These are phyloP conservation scores for Brachionus plicatilis DNA, from an alignment of 1,140 invertebrate species.

Conservation along the genomic window DNA sequence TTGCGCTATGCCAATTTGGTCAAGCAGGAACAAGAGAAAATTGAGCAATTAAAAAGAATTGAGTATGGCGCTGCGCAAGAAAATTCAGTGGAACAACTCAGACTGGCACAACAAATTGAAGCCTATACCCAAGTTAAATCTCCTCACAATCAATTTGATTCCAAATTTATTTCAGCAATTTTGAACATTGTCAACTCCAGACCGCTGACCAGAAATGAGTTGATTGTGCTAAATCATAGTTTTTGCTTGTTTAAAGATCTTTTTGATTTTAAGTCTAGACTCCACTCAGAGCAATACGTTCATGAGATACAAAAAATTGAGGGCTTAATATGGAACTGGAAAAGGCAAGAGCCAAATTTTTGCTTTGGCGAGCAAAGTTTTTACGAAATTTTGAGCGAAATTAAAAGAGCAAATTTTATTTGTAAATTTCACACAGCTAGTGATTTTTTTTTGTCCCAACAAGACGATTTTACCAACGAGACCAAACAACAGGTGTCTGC, in stretches of 20 bases:
- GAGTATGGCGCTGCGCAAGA: not conserved
- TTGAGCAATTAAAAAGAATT: not conserved
- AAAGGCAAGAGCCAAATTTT: not conserved
- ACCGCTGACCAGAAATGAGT: not conserved
- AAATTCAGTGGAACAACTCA: not conserved
- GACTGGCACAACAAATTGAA: not conserved
- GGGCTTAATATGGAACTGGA: not conserved
- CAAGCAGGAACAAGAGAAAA: not conserved
- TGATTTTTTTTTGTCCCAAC: not conserved
- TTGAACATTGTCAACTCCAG: not conserved
- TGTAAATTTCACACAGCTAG: not conserved
- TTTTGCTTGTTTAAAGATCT: not conserved
- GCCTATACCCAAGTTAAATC: not conserved
- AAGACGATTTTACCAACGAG: not conserved
- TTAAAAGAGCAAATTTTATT: not conserved
- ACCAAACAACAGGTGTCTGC: not conserved
- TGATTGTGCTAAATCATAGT: not conserved
- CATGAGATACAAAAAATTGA: not conserved
- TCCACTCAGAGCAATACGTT: not conserved
- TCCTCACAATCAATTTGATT: not conserved
- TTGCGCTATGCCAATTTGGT: constrained; percentile 42
- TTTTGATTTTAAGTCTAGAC: not conserved
- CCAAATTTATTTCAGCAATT: not conserved
- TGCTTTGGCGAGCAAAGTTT: not conserved
- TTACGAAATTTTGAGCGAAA: constrained; percentile 1